Evolutionary conservation across 2,113 vertebrate genomes (phyloP).

Genomic region (Coracopsis vasa): DNA sequence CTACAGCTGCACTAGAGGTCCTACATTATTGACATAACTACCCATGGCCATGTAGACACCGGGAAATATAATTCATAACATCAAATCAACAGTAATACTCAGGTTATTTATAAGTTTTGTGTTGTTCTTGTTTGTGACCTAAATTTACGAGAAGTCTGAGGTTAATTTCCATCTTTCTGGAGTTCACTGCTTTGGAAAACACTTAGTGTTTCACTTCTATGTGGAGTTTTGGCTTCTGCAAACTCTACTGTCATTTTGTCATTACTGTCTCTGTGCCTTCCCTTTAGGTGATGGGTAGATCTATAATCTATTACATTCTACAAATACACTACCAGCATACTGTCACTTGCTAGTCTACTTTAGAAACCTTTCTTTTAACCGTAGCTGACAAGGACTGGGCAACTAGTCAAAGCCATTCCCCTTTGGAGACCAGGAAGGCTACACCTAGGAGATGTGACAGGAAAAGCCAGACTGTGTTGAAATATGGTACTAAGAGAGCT

Average conservation of each 20-base stretch:
- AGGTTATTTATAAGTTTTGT: background rate
- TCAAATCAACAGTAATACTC: background rate
- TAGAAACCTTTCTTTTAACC: slow-evolving; percentile 7
- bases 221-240: background rate
- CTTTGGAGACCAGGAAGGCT: background rate
- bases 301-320: slow-evolving; percentile 1
- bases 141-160: background rate
- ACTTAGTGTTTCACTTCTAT: background rate
- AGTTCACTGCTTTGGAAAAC: background rate
- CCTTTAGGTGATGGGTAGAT: slow-evolving; percentile 20
- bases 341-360: slow-evolving; percentile 14
- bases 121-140: slow-evolving; percentile 7
- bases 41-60: background rate
- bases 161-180: background rate
- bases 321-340: background rate
- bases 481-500: background rate
- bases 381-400: slow-evolving; percentile 32
- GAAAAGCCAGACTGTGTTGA: slow-evolving; percentile 4
- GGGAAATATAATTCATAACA: background rate
- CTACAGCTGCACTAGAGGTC: background rate
- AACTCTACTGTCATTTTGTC: background rate
- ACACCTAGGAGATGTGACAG: background rate
- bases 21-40: background rate
- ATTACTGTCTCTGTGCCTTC: background rate
- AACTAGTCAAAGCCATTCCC: background rate